phyloP scores from a whole-genome alignment of 2,797 vertebrate species.

The Euphonia xanthogaster region DNA sequence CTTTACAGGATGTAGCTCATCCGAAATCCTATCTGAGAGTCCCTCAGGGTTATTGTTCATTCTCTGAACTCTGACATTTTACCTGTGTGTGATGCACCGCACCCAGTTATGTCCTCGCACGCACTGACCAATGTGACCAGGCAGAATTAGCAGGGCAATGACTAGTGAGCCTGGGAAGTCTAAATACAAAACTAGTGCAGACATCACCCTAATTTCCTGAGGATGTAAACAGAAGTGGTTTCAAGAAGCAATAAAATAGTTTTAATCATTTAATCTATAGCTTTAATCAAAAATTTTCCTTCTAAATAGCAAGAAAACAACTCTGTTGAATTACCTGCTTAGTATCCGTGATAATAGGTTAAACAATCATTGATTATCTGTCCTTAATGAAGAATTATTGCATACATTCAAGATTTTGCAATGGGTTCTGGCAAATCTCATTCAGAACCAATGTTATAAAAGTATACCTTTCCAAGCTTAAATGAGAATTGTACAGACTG shows the following conservation, averaged over 20 bases:
- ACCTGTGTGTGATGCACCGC: background rate
- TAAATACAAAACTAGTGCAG: background rate
- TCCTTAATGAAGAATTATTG: conserved; percentile 44
- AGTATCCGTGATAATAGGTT: conserved; percentile 30
- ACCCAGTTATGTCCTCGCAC: background rate
- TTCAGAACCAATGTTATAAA: background rate
- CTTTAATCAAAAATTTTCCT: conserved; percentile 37
- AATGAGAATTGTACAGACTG: background rate
- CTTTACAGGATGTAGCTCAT: background rate
- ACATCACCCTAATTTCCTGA: background rate
- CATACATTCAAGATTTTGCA: background rate
- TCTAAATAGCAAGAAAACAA: conserved; percentile 57
- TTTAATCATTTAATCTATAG: conserved; percentile 37
- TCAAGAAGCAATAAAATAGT: background rate
- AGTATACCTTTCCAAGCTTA: background rate
- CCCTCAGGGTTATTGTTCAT: background rate
- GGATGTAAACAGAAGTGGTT: background rate
- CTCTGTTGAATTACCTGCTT: conserved; percentile 50
- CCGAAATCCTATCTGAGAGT: background rate
- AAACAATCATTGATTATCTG: conserved; percentile 61
- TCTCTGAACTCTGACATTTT: background rate
- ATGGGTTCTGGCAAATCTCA: background rate
- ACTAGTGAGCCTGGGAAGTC: background rate
- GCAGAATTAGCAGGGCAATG: background rate
- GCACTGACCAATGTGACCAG: background rate